Conservation (phyloP, 2,888 invertebrate species). For the Zaprionus obscuricornis region DNA sequence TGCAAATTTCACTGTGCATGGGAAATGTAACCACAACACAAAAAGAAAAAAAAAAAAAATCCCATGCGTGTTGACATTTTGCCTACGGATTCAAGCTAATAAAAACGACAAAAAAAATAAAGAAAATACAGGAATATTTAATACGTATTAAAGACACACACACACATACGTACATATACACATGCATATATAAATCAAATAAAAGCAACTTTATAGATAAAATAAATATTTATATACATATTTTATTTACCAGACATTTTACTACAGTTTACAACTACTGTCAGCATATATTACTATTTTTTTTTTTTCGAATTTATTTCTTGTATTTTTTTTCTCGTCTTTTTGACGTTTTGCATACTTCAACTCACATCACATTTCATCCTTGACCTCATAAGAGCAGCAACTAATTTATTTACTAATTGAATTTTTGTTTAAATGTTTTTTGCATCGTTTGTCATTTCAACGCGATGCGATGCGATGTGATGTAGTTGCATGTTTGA, state of each 20-base stretch:
- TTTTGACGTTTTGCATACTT: conserved; percentile 9
- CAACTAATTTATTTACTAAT: too few relatives aligned
- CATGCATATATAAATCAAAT: too few relatives aligned
- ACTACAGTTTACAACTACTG: too few relatives aligned
- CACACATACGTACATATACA: too few relatives aligned
- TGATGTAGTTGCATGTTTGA: conserved; percentile 41
- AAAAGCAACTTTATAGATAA: too few relatives aligned
- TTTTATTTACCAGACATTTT: too few relatives aligned
- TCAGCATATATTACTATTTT: too few relatives aligned
- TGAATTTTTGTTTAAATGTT: conserved; percentile 22
- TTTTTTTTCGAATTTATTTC: not conserved
- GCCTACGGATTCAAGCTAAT: not conserved
- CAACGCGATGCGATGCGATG: conserved; percentile 13
- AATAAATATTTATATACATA: too few relatives aligned
- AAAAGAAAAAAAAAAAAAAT: too few relatives aligned
- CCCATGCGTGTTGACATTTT: not conserved
- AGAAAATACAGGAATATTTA: too few relatives aligned
- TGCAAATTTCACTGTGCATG: conserved; percentile 45
- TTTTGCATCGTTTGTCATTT: not conserved
- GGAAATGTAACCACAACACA: not conserved
- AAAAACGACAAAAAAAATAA: not conserved
- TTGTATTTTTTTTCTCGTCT: conserved; percentile 8
- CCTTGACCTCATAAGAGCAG: conserved; percentile 61
- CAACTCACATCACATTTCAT: conserved; percentile 13
- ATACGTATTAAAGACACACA: too few relatives aligned